Evolutionary conservation across 2,888 invertebrate species (phyloP).

Genomic region (Meiosimyza platycephala): DNA sequence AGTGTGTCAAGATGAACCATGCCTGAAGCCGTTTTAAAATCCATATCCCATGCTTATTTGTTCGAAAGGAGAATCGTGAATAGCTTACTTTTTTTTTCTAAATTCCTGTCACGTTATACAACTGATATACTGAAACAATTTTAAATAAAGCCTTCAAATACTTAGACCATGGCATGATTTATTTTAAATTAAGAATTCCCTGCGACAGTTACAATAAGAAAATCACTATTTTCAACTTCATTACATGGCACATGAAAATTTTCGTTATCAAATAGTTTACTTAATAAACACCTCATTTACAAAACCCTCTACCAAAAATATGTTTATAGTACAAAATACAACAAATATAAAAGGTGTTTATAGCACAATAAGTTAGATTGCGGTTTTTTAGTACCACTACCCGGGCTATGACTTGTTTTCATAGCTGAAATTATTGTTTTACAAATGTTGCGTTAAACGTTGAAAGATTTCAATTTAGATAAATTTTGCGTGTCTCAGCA

Average conservation of each 20-base stretch:
- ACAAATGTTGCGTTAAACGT: conserved; percentile 20
- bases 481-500: conserved; percentile 2
- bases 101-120: neutral
- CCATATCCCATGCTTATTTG: no score
- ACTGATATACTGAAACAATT: conserved; percentile 12
- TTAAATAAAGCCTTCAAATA: neutral
- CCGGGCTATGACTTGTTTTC: no score
- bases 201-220: neutral
- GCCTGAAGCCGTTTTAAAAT: no score
- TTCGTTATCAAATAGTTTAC: conserved; percentile 29
- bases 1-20: no score
- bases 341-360: conserved; percentile 18
- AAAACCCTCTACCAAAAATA: neutral
- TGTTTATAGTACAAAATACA: neutral
- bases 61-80: no score
- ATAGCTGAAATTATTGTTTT: neutral
- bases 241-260: neutral
- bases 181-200: neutral
- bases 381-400: neutral
- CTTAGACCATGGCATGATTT: neutral
- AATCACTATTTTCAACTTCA: neutral
- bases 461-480: conserved; percentile 26
- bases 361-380: neutral
- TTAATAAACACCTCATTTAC: conserved; percentile 47
- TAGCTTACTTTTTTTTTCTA: no score